Conservation (phyloP, 2,888 invertebrate species). For the Clanis bilineata region DNA sequence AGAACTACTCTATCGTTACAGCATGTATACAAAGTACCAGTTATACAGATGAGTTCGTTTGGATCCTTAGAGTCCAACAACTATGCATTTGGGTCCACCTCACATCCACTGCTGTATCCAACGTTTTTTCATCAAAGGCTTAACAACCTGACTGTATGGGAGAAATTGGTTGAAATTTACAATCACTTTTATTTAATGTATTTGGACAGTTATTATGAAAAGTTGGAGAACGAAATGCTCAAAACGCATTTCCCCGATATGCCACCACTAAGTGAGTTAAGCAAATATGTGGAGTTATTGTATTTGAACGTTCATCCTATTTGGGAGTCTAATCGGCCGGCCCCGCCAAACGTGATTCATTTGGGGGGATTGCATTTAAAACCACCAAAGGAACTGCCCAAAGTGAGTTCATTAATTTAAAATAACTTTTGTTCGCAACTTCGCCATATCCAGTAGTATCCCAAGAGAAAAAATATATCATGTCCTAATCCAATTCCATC, state of each 20-base stretch:
- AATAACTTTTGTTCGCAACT: too few relatives aligned
- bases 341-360: constrained; percentile 56
- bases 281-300: constrained; percentile 48
- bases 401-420: constrained; percentile 13
- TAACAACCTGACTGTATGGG: constrained; percentile 40
- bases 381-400: constrained; percentile 24
- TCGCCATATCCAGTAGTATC: too few relatives aligned
- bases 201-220: constrained; percentile 21
- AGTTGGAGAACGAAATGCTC: constrained; percentile 29
- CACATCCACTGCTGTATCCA: constrained; percentile 45
- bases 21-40: constrained; percentile 47
- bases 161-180: constrained; percentile 37
- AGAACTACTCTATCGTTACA: constrained; percentile 39
- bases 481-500: too few relatives aligned
- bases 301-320: constrained; percentile 60
- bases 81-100: constrained; percentile 34
- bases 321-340: constrained; percentile 53
- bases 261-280: constrained; percentile 34
- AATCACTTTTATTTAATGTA: constrained; percentile 18
- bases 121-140: constrained; percentile 25
- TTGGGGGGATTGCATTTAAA: constrained; percentile 62
- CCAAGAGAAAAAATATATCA: too few relatives aligned
- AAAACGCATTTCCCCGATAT: constrained; percentile 32
- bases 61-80: constrained; percentile 30
- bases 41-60: constrained; percentile 51